These are phyloP conservation scores for Agrilus mali DNA, from an alignment of 2,888 invertebrate species.

Conservation along the genomic window DNA sequence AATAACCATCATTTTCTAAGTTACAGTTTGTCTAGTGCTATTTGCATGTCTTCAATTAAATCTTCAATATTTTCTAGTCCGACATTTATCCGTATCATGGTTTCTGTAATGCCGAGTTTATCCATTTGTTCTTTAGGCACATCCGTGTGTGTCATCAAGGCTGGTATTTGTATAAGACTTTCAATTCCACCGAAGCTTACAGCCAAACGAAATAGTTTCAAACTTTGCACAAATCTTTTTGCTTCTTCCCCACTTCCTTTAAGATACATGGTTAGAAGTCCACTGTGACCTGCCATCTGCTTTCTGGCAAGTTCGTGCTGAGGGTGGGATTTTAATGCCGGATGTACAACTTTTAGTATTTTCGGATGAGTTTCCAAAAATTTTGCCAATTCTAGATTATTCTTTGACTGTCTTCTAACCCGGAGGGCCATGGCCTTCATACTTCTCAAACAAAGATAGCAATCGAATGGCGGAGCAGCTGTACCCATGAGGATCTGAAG, in stretches of 20 bases:
- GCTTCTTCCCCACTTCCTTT: slow-evolving; percentile 59
- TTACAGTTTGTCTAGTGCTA: too few relatives aligned
- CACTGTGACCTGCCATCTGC: slow-evolving; percentile 74
- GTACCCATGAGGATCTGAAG: slow-evolving; percentile 42
- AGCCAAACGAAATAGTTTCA: slow-evolving; percentile 72
- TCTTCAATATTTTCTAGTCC: too few relatives aligned
- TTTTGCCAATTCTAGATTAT: slow-evolving; percentile 61
- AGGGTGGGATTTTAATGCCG: slow-evolving; percentile 70
- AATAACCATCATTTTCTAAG: too few relatives aligned
- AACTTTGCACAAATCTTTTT: slow-evolving; percentile 50
- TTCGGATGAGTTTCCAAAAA: slow-evolving; percentile 65
- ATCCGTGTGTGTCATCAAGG: too few relatives aligned
- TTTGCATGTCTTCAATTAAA: too few relatives aligned
- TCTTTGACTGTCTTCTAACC: slow-evolving; percentile 79
- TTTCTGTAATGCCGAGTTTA: too few relatives aligned
- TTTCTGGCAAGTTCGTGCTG: slow-evolving; percentile 61
- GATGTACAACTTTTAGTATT: slow-evolving; percentile 65
- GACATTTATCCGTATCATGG: too few relatives aligned
- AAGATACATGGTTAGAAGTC: slow-evolving; percentile 76
- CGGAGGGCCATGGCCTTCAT: slow-evolving; percentile 82
- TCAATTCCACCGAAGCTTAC: slow-evolving; percentile 90
- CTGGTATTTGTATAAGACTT: slow-evolving; percentile 77
- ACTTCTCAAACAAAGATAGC: slow-evolving; percentile 81
- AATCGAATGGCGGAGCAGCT: slow-evolving; percentile 92
- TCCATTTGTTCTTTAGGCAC: too few relatives aligned